Base-by-base conservation (phyloP, 2,888 invertebrate species). In the Theodoxus fluviatilis region DNA sequence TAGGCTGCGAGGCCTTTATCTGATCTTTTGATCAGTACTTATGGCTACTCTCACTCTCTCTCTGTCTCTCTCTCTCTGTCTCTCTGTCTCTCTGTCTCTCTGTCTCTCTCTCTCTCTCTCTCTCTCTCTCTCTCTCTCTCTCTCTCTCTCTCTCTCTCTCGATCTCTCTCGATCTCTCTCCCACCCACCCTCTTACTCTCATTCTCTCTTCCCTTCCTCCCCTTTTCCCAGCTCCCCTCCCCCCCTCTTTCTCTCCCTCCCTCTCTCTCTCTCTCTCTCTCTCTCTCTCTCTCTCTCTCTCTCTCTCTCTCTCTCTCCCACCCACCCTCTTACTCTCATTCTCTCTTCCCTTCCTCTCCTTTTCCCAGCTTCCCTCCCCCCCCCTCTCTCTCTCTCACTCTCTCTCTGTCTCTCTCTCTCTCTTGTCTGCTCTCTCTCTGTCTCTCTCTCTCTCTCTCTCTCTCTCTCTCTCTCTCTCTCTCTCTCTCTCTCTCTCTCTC, bases 51-150 rank as follows among this genome's bases (percentile, higher is more conserved):
- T n/a, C n/a, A n/a, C n/a, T n/a, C n/a, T n/a, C n/a, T n/a, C n/a
- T n/a, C n/a, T n/a, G n/a, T n/a, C n/a, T n/a, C n/a, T n/a, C n/a
- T n/a, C n/a, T 25, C 22, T 25, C 22, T 25, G 15, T 22, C 22
- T 22, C 22, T 22, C 22, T 25, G 7, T 22, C 22, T 25, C 22
- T 22, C 22, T 25, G 7, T 22, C 22, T 25, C 22, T 22, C 22
- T 55, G 7, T 22, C 22, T 22, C 22, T 22, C 22, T 22, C 22
- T 55, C 55, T 55, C 22, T 55, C 55, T 55, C 22, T 55, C 55
- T 55, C 55, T 55, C 55, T 55, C 55, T 55, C 55, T 55, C 55
- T 55, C 55, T 55, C 55, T 55, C 55, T 55, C 55, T 55, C 55
- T 55, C 55, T 55, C 55, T 55, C 55, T 55, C 55, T 55, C 22